phyloP scores from a whole-genome alignment of 2,113 vertebrate genomes.

The Hippocampus guttulatus region DNA sequence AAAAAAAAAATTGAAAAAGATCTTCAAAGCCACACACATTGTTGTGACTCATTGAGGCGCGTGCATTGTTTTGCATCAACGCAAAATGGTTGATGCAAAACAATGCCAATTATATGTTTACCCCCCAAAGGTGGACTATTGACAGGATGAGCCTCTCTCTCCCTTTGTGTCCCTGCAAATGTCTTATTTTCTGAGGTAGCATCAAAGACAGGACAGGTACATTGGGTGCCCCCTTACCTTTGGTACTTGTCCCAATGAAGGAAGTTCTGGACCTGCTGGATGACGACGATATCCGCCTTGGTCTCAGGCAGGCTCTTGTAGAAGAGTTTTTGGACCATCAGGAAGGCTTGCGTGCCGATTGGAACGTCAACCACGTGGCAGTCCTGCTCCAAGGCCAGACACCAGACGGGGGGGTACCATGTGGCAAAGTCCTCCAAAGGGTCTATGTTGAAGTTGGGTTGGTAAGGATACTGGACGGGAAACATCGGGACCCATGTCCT shows the following conservation, averaged over 20 bases:
- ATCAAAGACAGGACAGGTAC: neutral
- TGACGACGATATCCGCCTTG: constrained; percentile 41
- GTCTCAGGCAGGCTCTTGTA: constrained; percentile 38
- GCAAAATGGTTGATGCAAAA: neutral
- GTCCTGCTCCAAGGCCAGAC: constrained; percentile 21
- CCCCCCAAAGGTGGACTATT: neutral
- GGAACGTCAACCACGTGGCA: constrained; percentile 46
- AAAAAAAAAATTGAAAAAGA: too few relatives aligned
- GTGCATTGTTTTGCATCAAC: too few relatives aligned
- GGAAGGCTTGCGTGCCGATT: neutral
- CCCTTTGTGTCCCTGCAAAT: neutral
- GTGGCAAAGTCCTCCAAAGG: constrained; percentile 52
- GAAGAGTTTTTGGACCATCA: constrained; percentile 36
- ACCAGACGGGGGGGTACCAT: constrained; percentile 63
- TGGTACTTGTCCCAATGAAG: constrained; percentile 66
- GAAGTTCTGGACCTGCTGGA: constrained; percentile 62
- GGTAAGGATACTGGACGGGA: neutral
- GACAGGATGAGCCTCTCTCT: neutral
- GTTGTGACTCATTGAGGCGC: too few relatives aligned
- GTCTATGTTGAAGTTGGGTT: constrained; percentile 41
- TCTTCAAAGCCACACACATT: too few relatives aligned
- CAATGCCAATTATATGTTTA: neutral
- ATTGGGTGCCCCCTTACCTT: constrained; percentile 31
- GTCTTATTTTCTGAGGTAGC: neutral
- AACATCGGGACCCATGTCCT: constrained; percentile 40